A percentile compares a stretch with the other conserved stretches of the same genome.
Conservation (phyloP, 1,140 invertebrate genomes). For the Chymomyza costata region DNA sequence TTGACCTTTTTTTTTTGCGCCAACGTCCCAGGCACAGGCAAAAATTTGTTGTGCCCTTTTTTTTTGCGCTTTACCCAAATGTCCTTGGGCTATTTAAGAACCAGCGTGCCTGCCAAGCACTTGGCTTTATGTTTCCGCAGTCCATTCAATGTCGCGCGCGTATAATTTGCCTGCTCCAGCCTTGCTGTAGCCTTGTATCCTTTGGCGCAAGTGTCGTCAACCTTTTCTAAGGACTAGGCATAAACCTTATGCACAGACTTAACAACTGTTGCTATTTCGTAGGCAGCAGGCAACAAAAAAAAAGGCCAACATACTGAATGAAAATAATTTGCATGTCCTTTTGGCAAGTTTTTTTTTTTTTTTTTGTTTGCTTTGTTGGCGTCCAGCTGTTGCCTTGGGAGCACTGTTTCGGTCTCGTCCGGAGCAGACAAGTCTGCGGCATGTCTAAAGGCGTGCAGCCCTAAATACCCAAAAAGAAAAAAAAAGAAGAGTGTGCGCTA, state of each 20-base stretch:
- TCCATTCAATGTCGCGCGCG: too few relatives aligned
- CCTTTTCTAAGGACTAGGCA: slow-evolving; percentile 16
- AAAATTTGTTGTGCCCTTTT: slow-evolving; percentile 16
- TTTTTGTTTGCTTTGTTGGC: not conserved
- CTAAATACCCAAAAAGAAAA: too few relatives aligned
- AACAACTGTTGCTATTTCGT: slow-evolving; percentile 29
- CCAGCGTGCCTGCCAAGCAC: slow-evolving; percentile 7
- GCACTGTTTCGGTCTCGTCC: not conserved
- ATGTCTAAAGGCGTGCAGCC: too few relatives aligned
- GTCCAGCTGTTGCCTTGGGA: not conserved
- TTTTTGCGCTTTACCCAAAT: slow-evolving; percentile 24
- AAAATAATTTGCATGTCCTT: slow-evolving; percentile 40
- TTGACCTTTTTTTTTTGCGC: slow-evolving; percentile 50
- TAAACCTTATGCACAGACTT: not conserved
- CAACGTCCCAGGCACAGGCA: not conserved
- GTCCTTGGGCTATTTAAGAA: slow-evolving; percentile 45
- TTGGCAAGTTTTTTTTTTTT: slow-evolving; percentile 4
- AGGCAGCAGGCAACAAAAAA: not conserved
- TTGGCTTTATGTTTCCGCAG: not conserved
- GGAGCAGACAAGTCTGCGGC: slow-evolving; percentile 35
- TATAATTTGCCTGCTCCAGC: slow-evolving; percentile 11
- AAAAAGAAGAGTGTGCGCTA: too few relatives aligned
- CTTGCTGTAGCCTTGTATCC: slow-evolving; percentile 1
- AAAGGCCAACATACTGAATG: too few relatives aligned
- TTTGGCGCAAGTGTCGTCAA: slow-evolving; percentile 28